A percentile compares a stretch with the other conserved stretches of the same genome.
Evolutionary conservation across 1,140 invertebrate species (phyloP).

Genomic region (Pogonomyrmex californicus): DNA sequence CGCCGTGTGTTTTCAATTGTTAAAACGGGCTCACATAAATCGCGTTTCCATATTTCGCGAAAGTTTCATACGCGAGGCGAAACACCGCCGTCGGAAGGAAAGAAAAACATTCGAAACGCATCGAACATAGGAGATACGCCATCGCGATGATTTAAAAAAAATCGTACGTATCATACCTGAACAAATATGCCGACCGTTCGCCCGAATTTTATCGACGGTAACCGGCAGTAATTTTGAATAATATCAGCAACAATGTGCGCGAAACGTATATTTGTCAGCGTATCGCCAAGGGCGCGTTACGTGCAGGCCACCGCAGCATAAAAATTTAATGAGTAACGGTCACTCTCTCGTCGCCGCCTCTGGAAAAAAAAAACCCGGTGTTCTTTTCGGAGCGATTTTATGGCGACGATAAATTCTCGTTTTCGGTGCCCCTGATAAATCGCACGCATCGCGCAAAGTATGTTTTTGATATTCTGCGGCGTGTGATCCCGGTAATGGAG

Average conservation of each 20-base stretch:
- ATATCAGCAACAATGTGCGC: neutral
- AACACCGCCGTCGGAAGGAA: constrained; percentile 6
- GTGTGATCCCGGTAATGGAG: constrained; percentile 36
- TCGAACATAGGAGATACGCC: neutral
- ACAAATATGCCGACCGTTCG: neutral
- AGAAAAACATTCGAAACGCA: constrained; percentile 14
- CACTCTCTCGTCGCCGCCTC: neutral
- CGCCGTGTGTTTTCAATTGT: neutral
- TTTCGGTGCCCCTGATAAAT: constrained; percentile 39
- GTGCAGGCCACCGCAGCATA: neutral
- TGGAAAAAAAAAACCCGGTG: neutral
- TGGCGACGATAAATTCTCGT: constrained; percentile 33
- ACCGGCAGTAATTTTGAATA: neutral
- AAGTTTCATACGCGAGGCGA: constrained; percentile 3
- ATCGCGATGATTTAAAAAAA: neutral
- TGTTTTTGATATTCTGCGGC: constrained; percentile 57
- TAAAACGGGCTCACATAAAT: constrained; percentile 8
- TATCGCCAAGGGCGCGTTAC: neutral
- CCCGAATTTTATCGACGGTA: neutral
- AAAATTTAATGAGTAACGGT: constrained; percentile 47
- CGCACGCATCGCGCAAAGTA: constrained; percentile 26
- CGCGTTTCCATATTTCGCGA: constrained; percentile 13
- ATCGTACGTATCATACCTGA: neutral
- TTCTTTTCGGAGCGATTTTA: constrained; percentile 28
- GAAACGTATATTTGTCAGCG: neutral